phyloP scores from a whole-genome alignment of 2,113 vertebrate genomes.

The Tenrec ecaudatus region DNA sequence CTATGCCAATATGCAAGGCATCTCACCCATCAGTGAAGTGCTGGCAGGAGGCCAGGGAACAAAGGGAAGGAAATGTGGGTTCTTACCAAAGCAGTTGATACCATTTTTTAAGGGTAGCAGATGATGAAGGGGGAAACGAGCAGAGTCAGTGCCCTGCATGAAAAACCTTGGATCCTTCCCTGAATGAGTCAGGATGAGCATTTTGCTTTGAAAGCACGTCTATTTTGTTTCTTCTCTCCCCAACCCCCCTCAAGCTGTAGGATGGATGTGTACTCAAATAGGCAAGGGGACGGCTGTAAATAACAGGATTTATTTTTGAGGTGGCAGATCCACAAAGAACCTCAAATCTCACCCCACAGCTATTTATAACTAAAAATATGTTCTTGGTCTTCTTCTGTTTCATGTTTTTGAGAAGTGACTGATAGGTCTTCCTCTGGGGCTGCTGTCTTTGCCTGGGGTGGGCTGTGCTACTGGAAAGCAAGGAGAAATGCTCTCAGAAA shows the following conservation, averaged over 20 bases:
- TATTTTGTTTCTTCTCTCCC: conserved; percentile 42
- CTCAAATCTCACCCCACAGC: conserved; percentile 65
- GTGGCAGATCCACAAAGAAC: conserved; percentile 53
- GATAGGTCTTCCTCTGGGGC: conserved; percentile 39
- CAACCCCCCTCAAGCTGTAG: conserved; percentile 26
- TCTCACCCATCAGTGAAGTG: conserved; percentile 66
- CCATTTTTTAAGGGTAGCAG: conserved; percentile 57
- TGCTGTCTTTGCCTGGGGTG: conserved; percentile 47
- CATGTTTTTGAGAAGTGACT: conserved; percentile 60
- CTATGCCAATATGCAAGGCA: conserved; percentile 61
- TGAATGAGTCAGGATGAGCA: conserved; percentile 69
- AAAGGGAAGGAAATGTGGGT: conserved; percentile 37
- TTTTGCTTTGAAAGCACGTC: conserved; percentile 71
- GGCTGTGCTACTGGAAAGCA: conserved; percentile 58
- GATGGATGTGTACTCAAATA: conserved; percentile 37
- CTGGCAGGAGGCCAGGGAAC: conserved; percentile 64
- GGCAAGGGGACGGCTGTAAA: conserved; percentile 57
- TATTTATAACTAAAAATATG: conserved; percentile 72
- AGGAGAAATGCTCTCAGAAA: conserved; percentile 31
- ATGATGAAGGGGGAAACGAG: conserved; percentile 65
- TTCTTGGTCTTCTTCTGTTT: conserved; percentile 35
- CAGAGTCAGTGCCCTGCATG: conserved; percentile 48
- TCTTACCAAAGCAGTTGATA: conserved; percentile 62
- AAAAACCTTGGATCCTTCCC: conserved; percentile 66
- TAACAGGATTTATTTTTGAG: conserved; percentile 68